These are phyloP conservation scores for Chamaea fasciata DNA, from an alignment of 2,113 vertebrate genomes.

Conservation along the genomic window DNA sequence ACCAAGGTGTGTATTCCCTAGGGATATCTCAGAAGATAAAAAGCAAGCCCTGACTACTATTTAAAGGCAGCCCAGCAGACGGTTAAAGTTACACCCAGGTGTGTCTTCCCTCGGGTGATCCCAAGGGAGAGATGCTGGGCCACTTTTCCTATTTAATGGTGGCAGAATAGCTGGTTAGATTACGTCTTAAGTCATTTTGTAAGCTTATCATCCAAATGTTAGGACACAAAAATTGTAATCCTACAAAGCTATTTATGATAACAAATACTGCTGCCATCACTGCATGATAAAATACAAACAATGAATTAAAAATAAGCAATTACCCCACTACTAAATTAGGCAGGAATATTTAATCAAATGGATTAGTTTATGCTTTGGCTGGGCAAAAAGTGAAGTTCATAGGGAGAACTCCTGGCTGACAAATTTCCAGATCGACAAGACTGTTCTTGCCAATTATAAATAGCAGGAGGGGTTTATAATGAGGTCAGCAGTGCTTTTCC, in stretches of 20 bases:
- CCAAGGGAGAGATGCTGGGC: slow-evolving; percentile 58
- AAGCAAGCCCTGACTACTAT: slow-evolving; percentile 66
- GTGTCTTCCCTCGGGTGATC: slow-evolving; percentile 67
- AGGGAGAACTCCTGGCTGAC: neutral
- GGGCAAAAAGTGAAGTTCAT: neutral
- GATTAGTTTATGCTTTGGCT: neutral
- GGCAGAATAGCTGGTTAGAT: slow-evolving; percentile 61
- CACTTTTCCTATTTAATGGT: slow-evolving; percentile 63
- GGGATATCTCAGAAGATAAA: slow-evolving; percentile 68
- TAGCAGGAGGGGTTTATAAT: neutral
- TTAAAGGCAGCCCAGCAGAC: slow-evolving; percentile 67
- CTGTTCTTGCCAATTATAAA: neutral
- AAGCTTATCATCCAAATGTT: slow-evolving; percentile 37
- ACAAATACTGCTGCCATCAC: slow-evolving; percentile 44
- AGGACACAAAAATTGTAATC: slow-evolving; percentile 32
- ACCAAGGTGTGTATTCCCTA: slow-evolving; percentile 64
- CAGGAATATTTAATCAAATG: slow-evolving; percentile 33
- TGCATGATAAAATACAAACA: slow-evolving; percentile 56
- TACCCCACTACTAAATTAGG: neutral
- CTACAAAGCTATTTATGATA: slow-evolving; percentile 48
- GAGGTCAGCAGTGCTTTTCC: neutral
- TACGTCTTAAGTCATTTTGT: slow-evolving; percentile 25
- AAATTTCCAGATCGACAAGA: neutral
- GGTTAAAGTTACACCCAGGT: slow-evolving; percentile 69
- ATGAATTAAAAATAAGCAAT: slow-evolving; percentile 44